phyloP scores from a whole-genome alignment of 1,140 invertebrate genomes.

The Aphis craccivora region DNA sequence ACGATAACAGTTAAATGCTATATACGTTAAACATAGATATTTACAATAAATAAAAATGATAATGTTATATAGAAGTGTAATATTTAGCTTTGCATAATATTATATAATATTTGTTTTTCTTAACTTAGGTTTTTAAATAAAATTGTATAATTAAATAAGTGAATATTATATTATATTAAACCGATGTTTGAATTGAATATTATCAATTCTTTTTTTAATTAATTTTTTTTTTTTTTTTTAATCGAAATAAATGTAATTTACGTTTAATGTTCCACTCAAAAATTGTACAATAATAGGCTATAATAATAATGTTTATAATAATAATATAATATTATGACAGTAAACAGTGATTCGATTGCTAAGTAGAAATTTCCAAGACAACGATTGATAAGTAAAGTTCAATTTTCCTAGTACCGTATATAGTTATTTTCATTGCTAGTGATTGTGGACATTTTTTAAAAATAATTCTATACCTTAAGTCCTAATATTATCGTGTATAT shows the following conservation, averaged over 20 bases:
- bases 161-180: neutral
- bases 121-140: too few relatives aligned
- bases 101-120: neutral
- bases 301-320: neutral
- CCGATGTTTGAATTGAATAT: neutral
- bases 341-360: neutral
- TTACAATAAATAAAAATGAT: conserved; percentile 11
- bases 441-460: conserved; percentile 26
- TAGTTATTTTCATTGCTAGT: neutral
- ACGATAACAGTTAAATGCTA: neutral
- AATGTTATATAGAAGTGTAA: neutral
- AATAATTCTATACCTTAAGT: neutral
- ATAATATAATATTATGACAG: neutral
- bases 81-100: neutral
- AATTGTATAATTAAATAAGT: neutral
- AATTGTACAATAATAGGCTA: neutral
- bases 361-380: neutral
- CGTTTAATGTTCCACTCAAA: neutral
- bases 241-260: neutral
- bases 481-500: neutral
- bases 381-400: neutral
- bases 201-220: neutral
- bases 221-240: neutral
- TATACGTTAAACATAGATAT: neutral
- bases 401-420: neutral